A percentile compares a stretch with the other conserved stretches of the same genome.
phyloP scores from a whole-genome alignment of 2,888 invertebrate genomes.

The Apamea anceps region DNA sequence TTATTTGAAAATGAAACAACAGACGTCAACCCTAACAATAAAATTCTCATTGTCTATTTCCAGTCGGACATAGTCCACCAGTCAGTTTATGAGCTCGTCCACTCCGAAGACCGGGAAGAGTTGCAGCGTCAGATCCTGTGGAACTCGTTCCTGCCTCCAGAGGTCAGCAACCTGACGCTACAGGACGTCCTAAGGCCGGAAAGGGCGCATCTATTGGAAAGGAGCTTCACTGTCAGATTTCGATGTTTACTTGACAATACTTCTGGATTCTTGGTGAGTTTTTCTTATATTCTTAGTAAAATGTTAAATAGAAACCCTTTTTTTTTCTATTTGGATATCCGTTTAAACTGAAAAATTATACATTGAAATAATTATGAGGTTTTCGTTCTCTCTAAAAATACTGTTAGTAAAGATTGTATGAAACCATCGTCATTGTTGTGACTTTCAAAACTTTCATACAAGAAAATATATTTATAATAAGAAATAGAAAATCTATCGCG shows the following conservation, averaged over 20 bases:
- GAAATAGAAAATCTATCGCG: not conserved
- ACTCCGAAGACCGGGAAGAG: constrained; percentile 99
- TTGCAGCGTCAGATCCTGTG: constrained; percentile 98
- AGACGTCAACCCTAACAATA: no score
- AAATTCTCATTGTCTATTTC: constrained; percentile 75
- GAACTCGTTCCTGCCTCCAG: constrained; percentile 97
- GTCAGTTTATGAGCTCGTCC: constrained; percentile 99
- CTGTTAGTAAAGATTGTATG: not conserved
- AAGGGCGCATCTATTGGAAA: constrained; percentile 96
- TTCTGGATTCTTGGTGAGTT: constrained; percentile 98
- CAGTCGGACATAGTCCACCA: constrained; percentile 99
- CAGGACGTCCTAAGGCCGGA: constrained; percentile 97
- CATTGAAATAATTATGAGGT: not conserved
- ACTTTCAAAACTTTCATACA: not conserved
- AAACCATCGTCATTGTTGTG: not conserved
- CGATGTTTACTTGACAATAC: constrained; percentile 99
- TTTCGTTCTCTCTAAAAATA: not conserved
- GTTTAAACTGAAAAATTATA: not conserved
- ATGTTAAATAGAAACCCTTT: not conserved
- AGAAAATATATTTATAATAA: no score
- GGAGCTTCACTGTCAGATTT: constrained; percentile 99
- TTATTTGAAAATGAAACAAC: not conserved
- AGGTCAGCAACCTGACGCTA: constrained; percentile 93
- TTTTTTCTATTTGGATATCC: not conserved
- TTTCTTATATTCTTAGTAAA: not conserved